Evolutionary conservation across 1,140 invertebrate species (phyloP).

Genomic region (Heliconius hermathena): DNA sequence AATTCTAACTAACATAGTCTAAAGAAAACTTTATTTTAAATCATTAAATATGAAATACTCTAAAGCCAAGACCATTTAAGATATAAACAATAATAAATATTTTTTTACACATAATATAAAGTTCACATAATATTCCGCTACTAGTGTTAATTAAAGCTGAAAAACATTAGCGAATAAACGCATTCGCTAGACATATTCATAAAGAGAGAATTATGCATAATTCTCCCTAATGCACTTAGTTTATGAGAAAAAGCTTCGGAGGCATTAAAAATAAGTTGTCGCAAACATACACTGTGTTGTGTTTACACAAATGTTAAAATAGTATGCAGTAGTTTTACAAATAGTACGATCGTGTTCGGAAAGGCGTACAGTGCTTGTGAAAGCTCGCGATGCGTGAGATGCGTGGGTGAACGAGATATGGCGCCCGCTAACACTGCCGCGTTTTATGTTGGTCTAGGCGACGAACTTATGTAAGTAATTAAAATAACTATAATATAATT

Average conservation of each 20-base stretch:
- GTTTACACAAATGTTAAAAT: slow-evolving; percentile 45
- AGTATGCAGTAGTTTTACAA: slow-evolving; percentile 39
- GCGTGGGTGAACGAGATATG: slow-evolving; percentile 74
- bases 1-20: background rate
- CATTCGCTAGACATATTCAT: slow-evolving; percentile 39
- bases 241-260: slow-evolving; percentile 20
- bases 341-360: slow-evolving; percentile 42
- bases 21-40: background rate
- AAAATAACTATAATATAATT: background rate
- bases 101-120: background rate
- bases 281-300: slow-evolving; percentile 36
- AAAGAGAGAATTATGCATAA: slow-evolving; percentile 50
- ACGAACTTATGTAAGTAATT: slow-evolving; percentile 36
- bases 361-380: slow-evolving; percentile 60
- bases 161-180: slow-evolving; percentile 46
- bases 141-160: slow-evolving; percentile 31
- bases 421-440: slow-evolving; percentile 56
- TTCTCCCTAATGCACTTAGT: slow-evolving; percentile 40
- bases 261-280: slow-evolving; percentile 26
- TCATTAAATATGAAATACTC: background rate
- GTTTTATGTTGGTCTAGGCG: slow-evolving; percentile 42
- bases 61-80: background rate
- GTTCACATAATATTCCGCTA: background rate
- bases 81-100: background rate
- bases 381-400: slow-evolving; percentile 72